These are phyloP conservation scores for Thalpophila matura DNA, from an alignment of 2,888 invertebrate genomes.

Conservation along the genomic window DNA sequence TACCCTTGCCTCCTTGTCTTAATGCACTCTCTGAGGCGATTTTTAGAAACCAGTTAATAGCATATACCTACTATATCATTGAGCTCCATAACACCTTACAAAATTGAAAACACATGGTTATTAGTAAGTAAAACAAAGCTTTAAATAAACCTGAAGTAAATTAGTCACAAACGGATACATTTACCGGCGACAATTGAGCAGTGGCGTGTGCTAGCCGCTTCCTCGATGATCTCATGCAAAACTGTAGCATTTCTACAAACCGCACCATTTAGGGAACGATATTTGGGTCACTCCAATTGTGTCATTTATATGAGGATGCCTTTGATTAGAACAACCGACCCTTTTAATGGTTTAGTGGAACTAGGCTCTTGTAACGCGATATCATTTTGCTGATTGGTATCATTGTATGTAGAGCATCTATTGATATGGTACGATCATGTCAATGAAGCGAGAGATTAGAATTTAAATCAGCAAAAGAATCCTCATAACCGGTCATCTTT, in stretches of 20 bases:
- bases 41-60: too few relatives aligned
- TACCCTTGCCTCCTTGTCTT: too few relatives aligned
- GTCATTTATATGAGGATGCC: slow-evolving; percentile 57
- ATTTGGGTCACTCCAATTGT: slow-evolving; percentile 76
- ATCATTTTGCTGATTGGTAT: slow-evolving; percentile 28
- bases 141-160: slow-evolving; percentile 49
- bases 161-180: slow-evolving; percentile 62
- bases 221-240: slow-evolving; percentile 81
- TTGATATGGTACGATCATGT: slow-evolving; percentile 9
- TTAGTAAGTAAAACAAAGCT: slow-evolving; percentile 24
- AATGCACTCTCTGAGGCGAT: too few relatives aligned
- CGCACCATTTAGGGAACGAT: slow-evolving; percentile 60
- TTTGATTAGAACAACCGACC: slow-evolving; percentile 59
- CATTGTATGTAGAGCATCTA: slow-evolving; percentile 3
- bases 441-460: slow-evolving; percentile 1
- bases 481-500: too few relatives aligned
- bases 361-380: slow-evolving; percentile 52
- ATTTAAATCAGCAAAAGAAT: too few relatives aligned
- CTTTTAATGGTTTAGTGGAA: slow-evolving; percentile 50
- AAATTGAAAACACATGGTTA: slow-evolving; percentile 23
- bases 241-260: slow-evolving; percentile 72
- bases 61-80: too few relatives aligned
- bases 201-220: slow-evolving; percentile 64
- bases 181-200: slow-evolving; percentile 69
- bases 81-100: neutral